Evolutionary conservation across 2,797 vertebrate species (phyloP).

Genomic region (Mycteria americana): DNA sequence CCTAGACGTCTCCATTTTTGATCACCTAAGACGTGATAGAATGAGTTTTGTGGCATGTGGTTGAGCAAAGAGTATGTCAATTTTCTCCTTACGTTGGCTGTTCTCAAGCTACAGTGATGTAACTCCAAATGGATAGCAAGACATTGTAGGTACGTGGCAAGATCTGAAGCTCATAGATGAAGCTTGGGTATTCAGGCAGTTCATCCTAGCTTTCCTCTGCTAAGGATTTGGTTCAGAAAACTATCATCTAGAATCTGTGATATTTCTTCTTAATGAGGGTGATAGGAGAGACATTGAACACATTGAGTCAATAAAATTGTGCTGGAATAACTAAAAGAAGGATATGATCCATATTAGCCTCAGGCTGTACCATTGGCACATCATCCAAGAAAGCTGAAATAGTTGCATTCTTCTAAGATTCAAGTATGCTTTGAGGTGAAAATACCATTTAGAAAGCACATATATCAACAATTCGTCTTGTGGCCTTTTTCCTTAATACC

Average conservation of each 20-base stretch:
- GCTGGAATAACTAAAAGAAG: conserved; percentile 33
- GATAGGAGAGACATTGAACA: conserved; percentile 34
- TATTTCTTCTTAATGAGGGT: conserved; percentile 25
- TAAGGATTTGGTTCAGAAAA: conserved; percentile 2
- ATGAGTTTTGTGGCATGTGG: background rate
- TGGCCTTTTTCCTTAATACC: conserved; percentile 23
- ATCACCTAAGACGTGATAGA: background rate
- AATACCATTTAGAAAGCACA: conserved; percentile 39
- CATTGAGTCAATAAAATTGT: conserved; percentile 44
- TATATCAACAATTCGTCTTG: conserved; percentile 39
- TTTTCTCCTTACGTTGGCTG: background rate
- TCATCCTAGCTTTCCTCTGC: background rate
- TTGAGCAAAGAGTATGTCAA: background rate
- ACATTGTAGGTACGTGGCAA: background rate
- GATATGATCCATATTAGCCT: conserved; percentile 24
- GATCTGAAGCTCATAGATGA: background rate
- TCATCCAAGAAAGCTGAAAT: conserved; percentile 48
- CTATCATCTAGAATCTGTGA: background rate
- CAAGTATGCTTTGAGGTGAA: conserved; percentile 61
- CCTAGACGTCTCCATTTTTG: background rate
- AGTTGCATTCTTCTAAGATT: conserved; percentile 35
- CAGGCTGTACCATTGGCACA: conserved; percentile 29
- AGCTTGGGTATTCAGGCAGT: background rate
- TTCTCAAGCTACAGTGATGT: background rate
- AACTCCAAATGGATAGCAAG: background rate